Conservation (phyloP, 2,888 invertebrate genomes). For the Sturmia bella region DNA sequence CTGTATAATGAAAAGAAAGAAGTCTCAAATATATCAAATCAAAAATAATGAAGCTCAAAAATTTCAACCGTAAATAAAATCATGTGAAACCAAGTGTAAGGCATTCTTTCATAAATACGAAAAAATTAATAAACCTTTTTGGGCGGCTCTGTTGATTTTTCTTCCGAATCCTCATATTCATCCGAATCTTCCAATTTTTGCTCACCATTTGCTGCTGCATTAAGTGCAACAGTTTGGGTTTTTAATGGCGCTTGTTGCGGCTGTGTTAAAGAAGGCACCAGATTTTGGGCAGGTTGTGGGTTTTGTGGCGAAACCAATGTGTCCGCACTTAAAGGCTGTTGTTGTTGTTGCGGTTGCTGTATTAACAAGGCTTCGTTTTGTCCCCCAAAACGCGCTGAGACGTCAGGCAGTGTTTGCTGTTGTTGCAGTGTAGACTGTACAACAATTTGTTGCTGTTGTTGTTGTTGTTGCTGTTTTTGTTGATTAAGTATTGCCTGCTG, state of each 20-base stretch:
- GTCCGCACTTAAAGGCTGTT: constrained; percentile 21
- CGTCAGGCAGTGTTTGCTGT: constrained; percentile 52
- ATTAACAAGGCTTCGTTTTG: constrained; percentile 10
- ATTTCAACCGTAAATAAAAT: too few relatives aligned
- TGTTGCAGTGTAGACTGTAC: constrained; percentile 40
- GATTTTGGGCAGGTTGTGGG: constrained; percentile 57
- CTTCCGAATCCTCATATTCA: constrained; percentile 78
- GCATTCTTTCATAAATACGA: background rate
- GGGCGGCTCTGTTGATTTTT: constrained; percentile 78
- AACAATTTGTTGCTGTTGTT: constrained; percentile 47
- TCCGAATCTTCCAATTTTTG: constrained; percentile 70
- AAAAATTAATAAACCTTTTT: constrained; percentile 74
- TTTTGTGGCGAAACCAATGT: constrained; percentile 21
- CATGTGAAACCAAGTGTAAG: background rate
- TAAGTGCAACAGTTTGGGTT: constrained; percentile 18
- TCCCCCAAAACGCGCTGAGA: constrained; percentile 15
- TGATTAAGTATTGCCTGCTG: constrained; percentile 64
- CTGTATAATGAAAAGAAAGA: too few relatives aligned
- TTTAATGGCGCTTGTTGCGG: constrained; percentile 34
- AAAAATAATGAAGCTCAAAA: too few relatives aligned
- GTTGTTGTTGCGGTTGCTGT: constrained; percentile 28
- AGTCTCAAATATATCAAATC: too few relatives aligned
- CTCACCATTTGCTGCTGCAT: constrained; percentile 62
- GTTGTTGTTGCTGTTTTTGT: constrained; percentile 58
- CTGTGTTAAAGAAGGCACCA: constrained; percentile 63